Percentiles rank a stretch among this genome's conserved stretches.
These are phyloP conservation scores for Misgurnus anguillicaudatus DNA, from an alignment of 2,113 vertebrate genomes.

Conservation along the genomic window DNA sequence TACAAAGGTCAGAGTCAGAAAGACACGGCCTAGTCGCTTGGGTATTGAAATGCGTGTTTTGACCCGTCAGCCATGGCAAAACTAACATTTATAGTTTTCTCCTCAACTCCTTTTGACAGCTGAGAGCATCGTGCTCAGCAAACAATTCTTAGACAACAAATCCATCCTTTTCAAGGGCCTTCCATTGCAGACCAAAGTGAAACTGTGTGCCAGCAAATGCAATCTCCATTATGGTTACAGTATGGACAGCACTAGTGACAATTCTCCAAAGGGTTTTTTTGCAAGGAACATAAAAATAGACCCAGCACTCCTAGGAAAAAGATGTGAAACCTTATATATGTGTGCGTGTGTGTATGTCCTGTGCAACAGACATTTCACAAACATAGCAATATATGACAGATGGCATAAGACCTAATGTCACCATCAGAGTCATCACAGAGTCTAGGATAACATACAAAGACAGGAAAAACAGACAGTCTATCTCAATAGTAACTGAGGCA, in stretches of 20 bases:
- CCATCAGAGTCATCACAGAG: no score
- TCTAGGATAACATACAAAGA: no score
- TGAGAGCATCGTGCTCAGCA: conserved; percentile 40
- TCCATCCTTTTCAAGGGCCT: conserved; percentile 47
- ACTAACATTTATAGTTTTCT: conserved; percentile 58
- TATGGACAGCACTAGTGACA: conserved; percentile 55
- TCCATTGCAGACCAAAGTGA: conserved; percentile 60
- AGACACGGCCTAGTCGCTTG: neutral
- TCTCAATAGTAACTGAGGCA: no score
- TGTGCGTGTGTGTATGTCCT: no score
- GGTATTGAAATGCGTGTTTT: conserved; percentile 42
- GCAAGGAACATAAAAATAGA: neutral
- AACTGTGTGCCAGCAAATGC: conserved; percentile 65
- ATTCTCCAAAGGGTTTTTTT: conserved; percentile 30
- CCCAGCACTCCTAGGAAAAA: neutral
- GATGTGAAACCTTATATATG: neutral
- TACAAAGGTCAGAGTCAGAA: conserved; percentile 34
- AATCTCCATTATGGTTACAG: conserved; percentile 57
- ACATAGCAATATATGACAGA: no score
- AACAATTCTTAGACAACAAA: conserved; percentile 55
- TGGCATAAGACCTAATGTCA: no score
- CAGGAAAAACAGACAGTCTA: no score
- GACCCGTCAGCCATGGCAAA: conserved; percentile 48
- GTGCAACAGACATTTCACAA: no score
- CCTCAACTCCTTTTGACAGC: conserved; percentile 56